Conservation (phyloP, 1,140 invertebrate genomes). For the Calycopis cecrops region DNA sequence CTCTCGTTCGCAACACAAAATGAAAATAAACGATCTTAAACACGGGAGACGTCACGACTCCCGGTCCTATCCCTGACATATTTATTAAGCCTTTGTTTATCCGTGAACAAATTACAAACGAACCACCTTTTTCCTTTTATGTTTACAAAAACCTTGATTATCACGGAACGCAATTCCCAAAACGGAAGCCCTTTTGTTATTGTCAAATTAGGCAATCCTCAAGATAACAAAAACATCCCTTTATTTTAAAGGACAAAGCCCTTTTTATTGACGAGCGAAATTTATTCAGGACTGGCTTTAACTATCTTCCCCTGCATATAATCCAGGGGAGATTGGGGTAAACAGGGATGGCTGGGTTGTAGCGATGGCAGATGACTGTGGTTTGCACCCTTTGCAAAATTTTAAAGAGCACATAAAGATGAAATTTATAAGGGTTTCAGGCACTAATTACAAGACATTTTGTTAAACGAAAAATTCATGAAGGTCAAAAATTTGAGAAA, state of each 20-base stretch:
- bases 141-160: conserved; percentile 59
- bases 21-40: conserved; percentile 16
- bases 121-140: conserved; percentile 40
- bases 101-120: conserved; percentile 41
- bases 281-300: conserved; percentile 66
- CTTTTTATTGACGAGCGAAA: conserved; percentile 63
- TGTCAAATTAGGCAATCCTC: conserved; percentile 75
- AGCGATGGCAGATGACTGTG: conserved; percentile 34
- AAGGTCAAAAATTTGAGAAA: too few relatives aligned
- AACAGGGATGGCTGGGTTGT: conserved; percentile 13
- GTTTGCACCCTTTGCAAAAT: conserved; percentile 36
- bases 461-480: too few relatives aligned
- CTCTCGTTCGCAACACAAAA: neutral
- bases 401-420: conserved; percentile 21
- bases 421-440: conserved; percentile 15
- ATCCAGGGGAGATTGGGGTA: conserved; percentile 41
- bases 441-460: neutral
- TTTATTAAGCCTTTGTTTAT: conserved; percentile 46
- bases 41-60: conserved; percentile 30
- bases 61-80: conserved; percentile 20
- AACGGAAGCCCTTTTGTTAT: conserved; percentile 69
- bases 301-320: conserved; percentile 65
- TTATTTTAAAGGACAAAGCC: conserved; percentile 65
- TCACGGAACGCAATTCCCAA: conserved; percentile 56
- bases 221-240: conserved; percentile 74